A percentile compares a stretch with the other conserved stretches of the same genome.
phyloP scores from a whole-genome alignment of 1,140 invertebrate genomes.

The Lycorma delicatula region DNA sequence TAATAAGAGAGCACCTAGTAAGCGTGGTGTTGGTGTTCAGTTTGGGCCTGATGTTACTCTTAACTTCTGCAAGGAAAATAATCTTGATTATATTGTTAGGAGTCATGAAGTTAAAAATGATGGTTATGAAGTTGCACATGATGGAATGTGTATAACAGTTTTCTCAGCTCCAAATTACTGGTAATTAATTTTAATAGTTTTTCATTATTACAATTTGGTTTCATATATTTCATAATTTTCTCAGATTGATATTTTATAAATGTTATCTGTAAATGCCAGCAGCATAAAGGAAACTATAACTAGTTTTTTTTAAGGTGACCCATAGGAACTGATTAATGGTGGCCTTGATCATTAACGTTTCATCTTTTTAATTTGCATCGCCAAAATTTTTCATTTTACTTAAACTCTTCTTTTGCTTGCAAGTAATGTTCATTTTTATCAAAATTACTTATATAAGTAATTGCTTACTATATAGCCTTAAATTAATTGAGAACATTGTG shows the following conservation, averaged over 20 bases:
- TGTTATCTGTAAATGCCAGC: background rate
- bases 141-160: conserved; percentile 90
- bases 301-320: too few species aligned
- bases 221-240: background rate
- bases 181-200: conserved; percentile 43
- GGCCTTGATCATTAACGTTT: background rate
- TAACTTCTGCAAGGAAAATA: conserved; percentile 75
- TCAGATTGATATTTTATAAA: background rate
- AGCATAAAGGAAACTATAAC: too few species aligned
- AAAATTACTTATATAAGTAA: too few species aligned
- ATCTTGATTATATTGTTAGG: conserved; percentile 86
- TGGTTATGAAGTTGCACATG: conserved; percentile 90
- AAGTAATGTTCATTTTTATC: too few species aligned
- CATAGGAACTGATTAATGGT: background rate
- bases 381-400: too few species aligned
- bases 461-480: too few species aligned
- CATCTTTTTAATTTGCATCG: background rate
- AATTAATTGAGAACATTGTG: too few species aligned
- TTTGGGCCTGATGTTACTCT: conserved; percentile 97
- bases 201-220: background rate
- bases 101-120: conserved; percentile 98
- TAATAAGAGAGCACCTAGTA: conserved; percentile 78
- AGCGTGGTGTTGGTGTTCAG: conserved; percentile 94
- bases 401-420: too few species aligned
- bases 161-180: conserved; percentile 99